Evolutionary conservation across 64 coral and sea anemone species (phyloP).

Genomic region (Dendrophyllia cribrosa): DNA sequence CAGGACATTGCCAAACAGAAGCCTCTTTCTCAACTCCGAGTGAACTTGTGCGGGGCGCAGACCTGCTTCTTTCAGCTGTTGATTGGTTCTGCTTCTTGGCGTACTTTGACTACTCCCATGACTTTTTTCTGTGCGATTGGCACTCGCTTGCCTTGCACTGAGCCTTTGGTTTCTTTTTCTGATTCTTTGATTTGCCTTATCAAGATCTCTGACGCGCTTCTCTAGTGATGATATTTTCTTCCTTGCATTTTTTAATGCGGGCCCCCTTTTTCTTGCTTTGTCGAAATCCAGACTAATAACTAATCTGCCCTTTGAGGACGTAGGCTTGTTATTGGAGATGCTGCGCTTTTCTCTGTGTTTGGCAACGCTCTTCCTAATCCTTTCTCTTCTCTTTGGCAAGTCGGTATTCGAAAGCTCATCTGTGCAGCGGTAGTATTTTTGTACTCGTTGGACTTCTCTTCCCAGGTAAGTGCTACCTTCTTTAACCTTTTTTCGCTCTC

Average conservation of each 20-base stretch:
- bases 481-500: slow-evolving; percentile 67
- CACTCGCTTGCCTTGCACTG: slow-evolving; percentile 2
- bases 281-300: slow-evolving; percentile 29
- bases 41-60: slow-evolving; percentile 12
- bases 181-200: slow-evolving; percentile 63
- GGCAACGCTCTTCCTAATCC: slow-evolving; percentile 40
- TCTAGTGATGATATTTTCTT: slow-evolving; percentile 49
- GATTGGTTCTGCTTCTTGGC: slow-evolving; percentile 48
- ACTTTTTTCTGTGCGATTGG: not conserved
- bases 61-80: slow-evolving; percentile 54
- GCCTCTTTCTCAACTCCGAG: slow-evolving; percentile 47
- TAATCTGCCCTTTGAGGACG: not conserved
- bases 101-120: slow-evolving; percentile 41
- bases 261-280: slow-evolving; percentile 20
- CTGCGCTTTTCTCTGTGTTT: slow-evolving; percentile 69
- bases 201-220: slow-evolving; percentile 23
- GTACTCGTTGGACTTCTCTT: slow-evolving; percentile 55
- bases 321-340: slow-evolving; percentile 11
- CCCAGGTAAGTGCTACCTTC: slow-evolving; percentile 25
- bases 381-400: slow-evolving; percentile 63
- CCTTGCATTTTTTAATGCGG: slow-evolving; percentile 41
- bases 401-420: slow-evolving; percentile 30
- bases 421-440: slow-evolving; percentile 55
- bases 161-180: slow-evolving; percentile 46
- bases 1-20: slow-evolving; percentile 34